Evolutionary conservation across 2,113 vertebrate genomes (phyloP).

Genomic region (Sylvicapra grimmia): DNA sequence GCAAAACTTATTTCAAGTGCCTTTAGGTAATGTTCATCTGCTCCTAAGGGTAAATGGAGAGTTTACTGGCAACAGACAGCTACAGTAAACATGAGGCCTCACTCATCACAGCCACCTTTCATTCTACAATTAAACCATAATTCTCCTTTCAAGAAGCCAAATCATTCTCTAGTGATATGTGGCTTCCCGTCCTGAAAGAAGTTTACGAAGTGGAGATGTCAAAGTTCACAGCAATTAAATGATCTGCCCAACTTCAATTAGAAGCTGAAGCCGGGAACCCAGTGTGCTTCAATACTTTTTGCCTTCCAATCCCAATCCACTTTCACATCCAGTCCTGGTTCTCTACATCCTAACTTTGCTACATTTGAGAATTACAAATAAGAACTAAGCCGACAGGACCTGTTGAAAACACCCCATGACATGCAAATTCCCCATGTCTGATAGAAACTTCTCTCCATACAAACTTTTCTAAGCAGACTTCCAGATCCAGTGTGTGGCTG

Average conservation of each 20-base stretch:
- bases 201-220: not conserved
- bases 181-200: not conserved
- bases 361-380: not conserved
- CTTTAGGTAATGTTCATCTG: not conserved
- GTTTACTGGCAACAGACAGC: not conserved
- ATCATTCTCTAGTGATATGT: not conserved
- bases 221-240: not conserved
- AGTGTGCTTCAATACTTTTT: not conserved
- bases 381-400: not conserved
- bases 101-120: not conserved
- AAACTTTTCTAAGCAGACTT: constrained; percentile 20
- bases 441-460: not conserved
- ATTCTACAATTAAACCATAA: not conserved
- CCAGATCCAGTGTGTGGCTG: not conserved
- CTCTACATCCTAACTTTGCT: not conserved
- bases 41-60: not conserved
- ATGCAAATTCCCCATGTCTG: not conserved
- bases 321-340: not conserved
- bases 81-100: not conserved
- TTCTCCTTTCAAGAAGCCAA: constrained; percentile 14
- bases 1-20: not conserved
- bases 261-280: not conserved
- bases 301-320: not conserved
- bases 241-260: not conserved
- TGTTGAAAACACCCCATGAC: not conserved